These are phyloP conservation scores for Lasioglossum vierecki DNA, from an alignment of 2,888 invertebrate genomes.

Conservation along the genomic window DNA sequence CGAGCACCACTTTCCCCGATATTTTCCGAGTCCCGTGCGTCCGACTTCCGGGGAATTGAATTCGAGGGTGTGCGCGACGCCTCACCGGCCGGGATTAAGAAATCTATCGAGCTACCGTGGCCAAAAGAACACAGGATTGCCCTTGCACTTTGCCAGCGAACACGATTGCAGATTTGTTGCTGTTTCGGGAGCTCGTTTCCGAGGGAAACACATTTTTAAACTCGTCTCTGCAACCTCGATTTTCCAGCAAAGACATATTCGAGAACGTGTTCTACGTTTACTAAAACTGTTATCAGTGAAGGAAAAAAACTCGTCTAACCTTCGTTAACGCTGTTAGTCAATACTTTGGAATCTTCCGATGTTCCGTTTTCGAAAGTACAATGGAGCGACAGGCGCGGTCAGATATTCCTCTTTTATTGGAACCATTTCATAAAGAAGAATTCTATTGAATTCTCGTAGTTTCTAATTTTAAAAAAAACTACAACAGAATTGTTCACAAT, in stretches of 20 bases:
- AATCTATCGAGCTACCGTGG: neutral
- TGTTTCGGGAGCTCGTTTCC: neutral
- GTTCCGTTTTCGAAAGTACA: too few species aligned
- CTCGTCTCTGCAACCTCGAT: neutral
- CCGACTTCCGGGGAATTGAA: slow-evolving; percentile 18
- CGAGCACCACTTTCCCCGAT: slow-evolving; percentile 14
- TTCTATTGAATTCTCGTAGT: too few species aligned
- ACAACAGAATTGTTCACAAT: too few species aligned
- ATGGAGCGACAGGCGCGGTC: too few species aligned
- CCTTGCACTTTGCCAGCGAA: neutral
- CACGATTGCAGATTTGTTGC: neutral
- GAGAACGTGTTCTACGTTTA: neutral
- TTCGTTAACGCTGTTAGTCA: too few species aligned
- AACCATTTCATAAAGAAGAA: neutral
- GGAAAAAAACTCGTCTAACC: too few species aligned
- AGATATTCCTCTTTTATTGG: neutral
- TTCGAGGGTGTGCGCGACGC: slow-evolving; percentile 9
- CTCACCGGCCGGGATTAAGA: neutral
- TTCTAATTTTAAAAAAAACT: too few species aligned
- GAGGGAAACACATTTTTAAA: neutral
- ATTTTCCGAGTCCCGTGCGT: slow-evolving; percentile 3
- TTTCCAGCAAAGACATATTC: neutral
- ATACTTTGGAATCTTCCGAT: too few species aligned
- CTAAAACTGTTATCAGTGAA: neutral
- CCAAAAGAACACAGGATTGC: neutral